Evolutionary conservation across 2,113 vertebrate genomes (phyloP), one percentile per base, ranked within the genome.

Genomic region (Tor tambroides): DNA sequence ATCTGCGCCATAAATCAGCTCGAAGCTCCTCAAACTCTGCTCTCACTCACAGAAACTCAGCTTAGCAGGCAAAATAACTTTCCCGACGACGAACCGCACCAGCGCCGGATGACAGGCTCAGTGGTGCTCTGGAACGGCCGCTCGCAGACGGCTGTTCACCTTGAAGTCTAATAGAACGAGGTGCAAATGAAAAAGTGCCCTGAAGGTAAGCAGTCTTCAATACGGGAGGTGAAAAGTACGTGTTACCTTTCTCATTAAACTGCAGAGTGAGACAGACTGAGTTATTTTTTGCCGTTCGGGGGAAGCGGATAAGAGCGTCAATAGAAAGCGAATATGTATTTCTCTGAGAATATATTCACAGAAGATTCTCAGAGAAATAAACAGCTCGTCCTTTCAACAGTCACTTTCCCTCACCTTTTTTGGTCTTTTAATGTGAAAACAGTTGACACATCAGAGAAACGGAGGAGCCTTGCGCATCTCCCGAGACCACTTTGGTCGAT

Each of bases 181-280:
- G 32, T 35, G 69, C 56, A 67, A 77, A 67, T 83, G 86, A 83
- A 83, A 67, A 54, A 5, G 80, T 65, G 72, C 30, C 71, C 71
- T 83, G 30, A 65, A 77, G 79, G 17, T 38, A 56, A 61, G 54
- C 51, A 17, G 46, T 54, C 43, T 85, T 75, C 67, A 54, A 19
- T 30, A 19, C 28, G 26, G 46, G 82, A 72, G 43, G 82, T 85
- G 67, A n/a, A 59, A 35, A 72, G 78, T 30, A 80, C 21, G 67
- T 59, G 77, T 77, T 77, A 69, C 69, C 83, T 28, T 41, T 84
- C 83, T 85, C 88, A 87, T 87, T 89, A 85, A 82, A 85, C 4
- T 23, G 83, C 71, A 77, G 85, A 71, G 61, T 30, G 61, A 85
- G 75, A 69, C 69, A 74, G 41, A 11, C 79, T 1, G 35, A 51